A percentile compares a stretch with the other conserved stretches of the same genome.
Conservation (phyloP, 2,797 vertebrate genomes). For the Eleutherodactylus coqui region DNA sequence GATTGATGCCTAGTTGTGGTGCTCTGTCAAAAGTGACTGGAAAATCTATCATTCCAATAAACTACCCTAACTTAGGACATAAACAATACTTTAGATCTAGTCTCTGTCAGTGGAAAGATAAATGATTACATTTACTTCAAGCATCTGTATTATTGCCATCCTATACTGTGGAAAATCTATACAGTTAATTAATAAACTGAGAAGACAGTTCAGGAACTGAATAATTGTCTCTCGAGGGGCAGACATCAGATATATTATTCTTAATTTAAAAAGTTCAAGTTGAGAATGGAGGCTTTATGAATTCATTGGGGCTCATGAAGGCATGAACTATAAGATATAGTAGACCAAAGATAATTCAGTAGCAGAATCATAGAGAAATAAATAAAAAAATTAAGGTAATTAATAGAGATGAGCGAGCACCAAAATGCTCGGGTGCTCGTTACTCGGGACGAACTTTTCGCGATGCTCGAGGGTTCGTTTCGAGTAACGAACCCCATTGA, state of each 20-base stretch:
- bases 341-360: neutral
- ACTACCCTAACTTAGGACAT: neutral
- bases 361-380: neutral
- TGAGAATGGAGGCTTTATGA: neutral
- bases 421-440: no score
- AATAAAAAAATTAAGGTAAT: neutral
- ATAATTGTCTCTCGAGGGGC: neutral
- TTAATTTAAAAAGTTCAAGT: neutral
- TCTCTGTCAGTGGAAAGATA: neutral
- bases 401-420: neutral
- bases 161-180: neutral
- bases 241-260: neutral
- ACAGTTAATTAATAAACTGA: neutral
- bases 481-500: no score
- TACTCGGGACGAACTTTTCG: no score
- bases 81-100: no score
- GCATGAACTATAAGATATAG: neutral
- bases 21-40: neutral
- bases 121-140: neutral
- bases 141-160: neutral
- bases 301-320: neutral
- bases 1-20: neutral
- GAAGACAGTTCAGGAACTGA: neutral
- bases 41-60: neutral
- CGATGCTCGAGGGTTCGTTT: no score